Evolutionary conservation across 2,113 vertebrate species (phyloP), one percentile per base, ranked within the genome.

Genomic region (Pomatorhinus ruficollis): DNA sequence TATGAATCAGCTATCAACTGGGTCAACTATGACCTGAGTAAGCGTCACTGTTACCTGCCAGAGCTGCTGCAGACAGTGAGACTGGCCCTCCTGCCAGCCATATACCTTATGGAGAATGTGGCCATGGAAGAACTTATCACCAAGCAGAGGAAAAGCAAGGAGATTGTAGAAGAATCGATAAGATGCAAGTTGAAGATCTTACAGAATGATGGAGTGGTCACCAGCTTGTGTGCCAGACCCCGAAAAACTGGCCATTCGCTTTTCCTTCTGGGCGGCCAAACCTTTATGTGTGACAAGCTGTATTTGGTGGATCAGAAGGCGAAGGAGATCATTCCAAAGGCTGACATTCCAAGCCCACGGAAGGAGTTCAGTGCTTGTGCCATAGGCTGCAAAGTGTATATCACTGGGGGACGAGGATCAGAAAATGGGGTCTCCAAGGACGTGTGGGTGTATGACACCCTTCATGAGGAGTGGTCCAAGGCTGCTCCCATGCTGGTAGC

Each of bases 61-160:
- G 98, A 98, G 80, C 97, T 98, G 9, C 50, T 98, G 95, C 98
- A 98, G 95, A 98, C 98, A 0, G 98, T 98, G 95, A 96, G 98
- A 82, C 92, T 98, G 93, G 98, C 98, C 12, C 98, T 98, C 39
- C 88, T 98, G 66, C 98, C 98, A 28, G 98, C 98, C 87, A 98
- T 98, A 94, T 98, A 98, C 95, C 98, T 98, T 53, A 98, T 98
- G 98, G 98, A 98, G 96, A 98, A 98, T 1, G 98, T 98, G 78
- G 98, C 98, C 59, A 98, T 98, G 96, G 98, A 98, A 70, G 98
- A 98, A 11, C 98, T 98, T 70, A 98, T 98, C 84, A 98, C 98
- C 86, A 98, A 98, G 71, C 98, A 98, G 93, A 97, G 97, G 33
- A 98, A 98, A 91, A 98, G 98, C 91, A 98, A 98, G 92, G 98